phyloP scores from a whole-genome alignment of 1,140 invertebrate genomes.

The Lordiphosa collinella region DNA sequence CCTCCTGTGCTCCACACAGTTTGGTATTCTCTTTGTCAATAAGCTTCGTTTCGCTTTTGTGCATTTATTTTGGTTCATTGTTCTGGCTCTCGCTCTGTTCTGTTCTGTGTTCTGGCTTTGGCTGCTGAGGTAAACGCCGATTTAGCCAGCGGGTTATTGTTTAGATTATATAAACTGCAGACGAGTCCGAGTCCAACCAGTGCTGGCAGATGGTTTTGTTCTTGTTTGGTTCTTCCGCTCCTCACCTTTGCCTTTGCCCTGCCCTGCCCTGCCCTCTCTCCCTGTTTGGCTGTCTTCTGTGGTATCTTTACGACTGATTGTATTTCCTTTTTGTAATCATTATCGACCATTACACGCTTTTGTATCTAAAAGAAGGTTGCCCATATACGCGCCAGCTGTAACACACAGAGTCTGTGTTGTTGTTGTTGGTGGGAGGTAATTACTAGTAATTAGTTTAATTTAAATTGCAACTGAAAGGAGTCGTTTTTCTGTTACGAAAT shows the following conservation, averaged over 20 bases:
- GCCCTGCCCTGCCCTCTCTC: neutral
- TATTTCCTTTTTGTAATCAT: conserved; percentile 53
- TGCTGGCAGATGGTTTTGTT: conserved; percentile 45
- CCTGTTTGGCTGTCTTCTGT: conserved; percentile 9
- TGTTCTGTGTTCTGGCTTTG: conserved; percentile 5
- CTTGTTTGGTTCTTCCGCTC: conserved; percentile 1
- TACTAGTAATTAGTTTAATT: no score
- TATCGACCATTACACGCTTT: conserved; percentile 59
- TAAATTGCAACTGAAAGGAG: no score
- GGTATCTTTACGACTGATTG: conserved; percentile 36
- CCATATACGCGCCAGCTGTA: conserved; percentile 14
- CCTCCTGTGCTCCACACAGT: neutral
- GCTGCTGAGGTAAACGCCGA: conserved; percentile 8
- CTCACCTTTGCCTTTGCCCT: neutral
- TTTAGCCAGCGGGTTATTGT: conserved; percentile 56
- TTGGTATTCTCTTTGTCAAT: conserved; percentile 45
- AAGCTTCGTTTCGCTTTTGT: conserved; percentile 51
- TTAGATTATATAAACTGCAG: conserved; percentile 54
- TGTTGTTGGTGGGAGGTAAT: no score
- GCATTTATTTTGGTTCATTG: conserved; percentile 52
- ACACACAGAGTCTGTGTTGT: no score
- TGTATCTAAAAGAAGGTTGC: conserved; percentile 15
- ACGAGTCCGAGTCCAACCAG: conserved; percentile 19
- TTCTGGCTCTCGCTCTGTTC: conserved; percentile 41
- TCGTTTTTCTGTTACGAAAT: no score